phyloP scores from a whole-genome alignment of 2,113 vertebrate species.

The Psammodynastes pulverulentus region DNA sequence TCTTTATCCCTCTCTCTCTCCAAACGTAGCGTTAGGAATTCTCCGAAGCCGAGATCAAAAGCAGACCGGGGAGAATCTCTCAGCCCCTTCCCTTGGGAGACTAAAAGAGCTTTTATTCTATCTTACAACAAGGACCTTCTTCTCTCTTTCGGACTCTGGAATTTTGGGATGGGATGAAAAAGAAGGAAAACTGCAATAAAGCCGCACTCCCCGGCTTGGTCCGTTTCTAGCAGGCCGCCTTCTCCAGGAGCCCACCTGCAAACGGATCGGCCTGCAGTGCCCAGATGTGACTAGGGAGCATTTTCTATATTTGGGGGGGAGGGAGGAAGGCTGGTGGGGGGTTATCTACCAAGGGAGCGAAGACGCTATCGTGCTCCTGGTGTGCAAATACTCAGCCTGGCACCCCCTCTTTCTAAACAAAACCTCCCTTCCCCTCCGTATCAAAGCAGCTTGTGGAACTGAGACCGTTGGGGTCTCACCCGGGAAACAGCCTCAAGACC shows the following conservation, averaged over 20 bases:
- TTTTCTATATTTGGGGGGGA: background rate
- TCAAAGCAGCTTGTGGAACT: background rate
- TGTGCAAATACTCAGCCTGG: background rate
- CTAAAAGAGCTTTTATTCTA: background rate
- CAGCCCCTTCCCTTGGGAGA: background rate
- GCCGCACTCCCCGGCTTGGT: rapidly evolving
- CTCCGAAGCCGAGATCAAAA: background rate
- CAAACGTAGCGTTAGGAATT: background rate
- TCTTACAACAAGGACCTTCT: background rate
- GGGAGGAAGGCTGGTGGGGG: too few species aligned
- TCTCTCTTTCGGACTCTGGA: background rate
- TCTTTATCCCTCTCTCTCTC: too few species aligned
- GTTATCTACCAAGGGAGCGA: background rate
- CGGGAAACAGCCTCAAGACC: background rate
- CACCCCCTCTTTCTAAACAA: background rate
- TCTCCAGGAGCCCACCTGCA: background rate
- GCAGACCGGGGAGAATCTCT: background rate
- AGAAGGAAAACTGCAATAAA: background rate
- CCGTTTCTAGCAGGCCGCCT: background rate
- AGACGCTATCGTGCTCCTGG: background rate
- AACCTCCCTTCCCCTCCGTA: background rate
- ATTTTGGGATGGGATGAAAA: background rate
- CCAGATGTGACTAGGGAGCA: background rate
- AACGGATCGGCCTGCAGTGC: background rate
- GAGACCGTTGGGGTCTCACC: background rate